phyloP scores from a whole-genome alignment of 2,888 invertebrate species.

The Matsumyia berberina region DNA sequence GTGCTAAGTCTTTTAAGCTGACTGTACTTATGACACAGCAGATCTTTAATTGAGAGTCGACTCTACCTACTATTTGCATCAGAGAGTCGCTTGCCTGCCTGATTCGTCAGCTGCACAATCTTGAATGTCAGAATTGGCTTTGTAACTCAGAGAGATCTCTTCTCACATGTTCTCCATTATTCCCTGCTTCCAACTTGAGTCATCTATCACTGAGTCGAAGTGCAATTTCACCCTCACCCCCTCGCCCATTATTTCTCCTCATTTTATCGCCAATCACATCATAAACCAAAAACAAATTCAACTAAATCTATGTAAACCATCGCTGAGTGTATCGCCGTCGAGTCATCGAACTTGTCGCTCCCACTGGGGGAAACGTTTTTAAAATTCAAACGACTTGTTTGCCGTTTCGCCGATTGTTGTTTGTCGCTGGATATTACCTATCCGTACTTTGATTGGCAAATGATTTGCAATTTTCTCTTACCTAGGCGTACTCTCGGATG shows the following conservation, averaged over 20 bases:
- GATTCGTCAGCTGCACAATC: too few relatives aligned
- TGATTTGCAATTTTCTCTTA: conserved; percentile 68
- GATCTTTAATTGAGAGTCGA: too few relatives aligned
- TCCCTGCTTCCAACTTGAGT: too few relatives aligned
- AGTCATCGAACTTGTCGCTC: conserved; percentile 61
- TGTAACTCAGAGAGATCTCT: too few relatives aligned
- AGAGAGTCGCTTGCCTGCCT: too few relatives aligned
- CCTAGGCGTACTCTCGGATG: conserved; percentile 67
- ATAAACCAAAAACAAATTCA: neutral
- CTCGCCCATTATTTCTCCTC: neutral
- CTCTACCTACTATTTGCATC: too few relatives aligned
- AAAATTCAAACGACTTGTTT: conserved; percentile 59
- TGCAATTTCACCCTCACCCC: neutral
- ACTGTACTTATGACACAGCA: too few relatives aligned
- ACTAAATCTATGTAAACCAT: conserved; percentile 39
- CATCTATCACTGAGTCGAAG: neutral
- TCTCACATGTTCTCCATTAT: too few relatives aligned
- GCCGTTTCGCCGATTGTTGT: conserved; percentile 54
- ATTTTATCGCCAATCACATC: conserved; percentile 25
- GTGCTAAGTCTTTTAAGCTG: too few relatives aligned
- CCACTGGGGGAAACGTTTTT: conserved; percentile 24
- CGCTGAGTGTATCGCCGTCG: conserved; percentile 26
- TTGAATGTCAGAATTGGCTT: too few relatives aligned
- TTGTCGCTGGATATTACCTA: conserved; percentile 55
- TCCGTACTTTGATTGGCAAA: conserved; percentile 65